Evolutionary conservation across 2,888 invertebrate genomes (phyloP).

Genomic region (Leistus spinibarbis): DNA sequence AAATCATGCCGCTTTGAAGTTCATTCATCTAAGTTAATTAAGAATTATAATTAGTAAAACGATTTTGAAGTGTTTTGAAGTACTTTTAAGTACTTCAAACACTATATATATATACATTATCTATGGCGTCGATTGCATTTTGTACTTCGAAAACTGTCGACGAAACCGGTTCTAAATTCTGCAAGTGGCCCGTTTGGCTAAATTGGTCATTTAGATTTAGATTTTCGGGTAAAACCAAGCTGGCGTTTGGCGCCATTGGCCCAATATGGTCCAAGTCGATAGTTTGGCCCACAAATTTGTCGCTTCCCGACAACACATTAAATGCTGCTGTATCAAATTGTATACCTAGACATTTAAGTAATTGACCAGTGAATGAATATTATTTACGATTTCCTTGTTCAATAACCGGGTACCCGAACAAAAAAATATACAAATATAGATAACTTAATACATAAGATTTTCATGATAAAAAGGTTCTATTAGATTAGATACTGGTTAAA

Average conservation of each 20-base stretch:
- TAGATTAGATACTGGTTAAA: too few relatives aligned
- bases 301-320: neutral
- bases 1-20: neutral
- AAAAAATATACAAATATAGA: too few relatives aligned
- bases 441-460: too few relatives aligned
- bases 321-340: neutral
- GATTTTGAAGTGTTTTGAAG: neutral
- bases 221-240: neutral
- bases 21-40: neutral
- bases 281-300: constrained; percentile 1
- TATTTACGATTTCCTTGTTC: too few relatives aligned
- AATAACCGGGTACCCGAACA: too few relatives aligned
- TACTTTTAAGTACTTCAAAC: neutral
- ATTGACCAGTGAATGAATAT: too few relatives aligned
- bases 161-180: neutral
- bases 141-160: constrained; percentile 9
- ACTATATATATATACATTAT: constrained; percentile 6
- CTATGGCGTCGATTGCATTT: constrained; percentile 9
- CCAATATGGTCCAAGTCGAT: neutral
- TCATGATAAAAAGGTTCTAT: too few relatives aligned
- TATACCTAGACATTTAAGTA: neutral
- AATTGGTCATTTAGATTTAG: neutral
- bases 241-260: neutral
- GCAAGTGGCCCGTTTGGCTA: neutral
- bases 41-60: neutral